Evolutionary conservation across 1,140 invertebrate genomes (phyloP), one percentile per base, ranked within the genome.

Genomic region (Sitophilus oryzae): DNA sequence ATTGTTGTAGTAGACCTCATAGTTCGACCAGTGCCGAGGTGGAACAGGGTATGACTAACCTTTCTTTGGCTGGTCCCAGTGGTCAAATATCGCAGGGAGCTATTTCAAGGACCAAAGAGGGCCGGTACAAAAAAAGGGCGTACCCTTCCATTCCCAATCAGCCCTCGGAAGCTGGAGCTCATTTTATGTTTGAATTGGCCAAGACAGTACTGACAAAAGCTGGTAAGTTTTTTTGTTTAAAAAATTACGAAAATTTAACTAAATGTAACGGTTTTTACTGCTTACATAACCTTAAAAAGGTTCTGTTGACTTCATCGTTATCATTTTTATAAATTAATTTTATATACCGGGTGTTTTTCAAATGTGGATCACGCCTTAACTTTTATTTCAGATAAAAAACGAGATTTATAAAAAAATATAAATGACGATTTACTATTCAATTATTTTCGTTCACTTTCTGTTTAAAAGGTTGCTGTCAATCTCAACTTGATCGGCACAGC

Each of bases 111-210:
- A 75, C 74, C 38, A 84, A 84, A 66, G 82, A 81, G 64, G 74
- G 75, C 35, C 90, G 93, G 67, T 95, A 91, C 69, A 96, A 96
- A 71, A 97, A 96, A 74, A 74, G 89, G 36, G 76, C 85, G 6
- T 90, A 94, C 76, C 94, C 94, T 3, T 93, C 89, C 11, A 87
- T 96, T 57, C 95, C 95, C 1, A 98, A 98, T 74, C 95, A 98
- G 70, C 95, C 96, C 0, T 96, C 91, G 30, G 95, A 98, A 75
- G 94, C 95, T 0, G 89, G 89, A 1, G 93, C 94, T 0, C 94
- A 98, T 73, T 97, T 97, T 66, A 97, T 97, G 93, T 96, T 95
- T 74, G 96, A 98, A 74, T 73, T 98, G 63, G 93, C 94, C 0
- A 98, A 98, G 72, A 96, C 86, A 2, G 88, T 98, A 20, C 71